Evolutionary conservation across 2,797 vertebrate species (phyloP).

Genomic region (Rhinogobio ventralis): DNA sequence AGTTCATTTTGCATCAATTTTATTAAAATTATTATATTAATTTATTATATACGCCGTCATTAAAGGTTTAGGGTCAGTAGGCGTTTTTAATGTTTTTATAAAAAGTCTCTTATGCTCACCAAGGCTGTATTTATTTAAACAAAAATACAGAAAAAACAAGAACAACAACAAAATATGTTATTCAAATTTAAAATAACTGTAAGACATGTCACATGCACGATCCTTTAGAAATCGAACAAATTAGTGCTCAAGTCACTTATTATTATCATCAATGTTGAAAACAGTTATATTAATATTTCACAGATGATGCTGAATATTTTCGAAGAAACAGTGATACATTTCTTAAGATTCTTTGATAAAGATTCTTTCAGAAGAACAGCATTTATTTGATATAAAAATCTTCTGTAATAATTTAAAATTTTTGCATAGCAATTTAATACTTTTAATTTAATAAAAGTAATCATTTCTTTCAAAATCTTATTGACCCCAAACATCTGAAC

Average conservation of each 20-base stretch:
- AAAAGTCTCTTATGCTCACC: neutral
- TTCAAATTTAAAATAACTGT: neutral
- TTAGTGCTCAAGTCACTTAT: neutral
- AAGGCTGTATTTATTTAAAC: neutral
- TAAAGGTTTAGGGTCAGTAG: neutral
- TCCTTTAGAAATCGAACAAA: neutral
- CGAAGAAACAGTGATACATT: neutral
- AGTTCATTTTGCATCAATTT: neutral
- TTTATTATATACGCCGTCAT: neutral
- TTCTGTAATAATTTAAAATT: neutral
- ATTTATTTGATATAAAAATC: neutral
- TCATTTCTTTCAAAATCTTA: neutral
- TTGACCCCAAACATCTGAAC: neutral
- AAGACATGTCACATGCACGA: neutral
- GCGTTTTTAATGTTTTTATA: neutral
- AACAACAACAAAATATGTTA: neutral
- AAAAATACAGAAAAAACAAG: neutral
- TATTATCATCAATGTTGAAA: neutral
- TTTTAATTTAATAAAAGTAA: no score
- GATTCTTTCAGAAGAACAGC: neutral
- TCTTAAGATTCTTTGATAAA: neutral
- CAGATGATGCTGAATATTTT: neutral
- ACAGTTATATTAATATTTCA: neutral
- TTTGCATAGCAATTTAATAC: no score
- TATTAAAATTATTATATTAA: neutral